Conservation (phyloP, 2,888 invertebrate genomes). For the Craniophora ligustri region DNA sequence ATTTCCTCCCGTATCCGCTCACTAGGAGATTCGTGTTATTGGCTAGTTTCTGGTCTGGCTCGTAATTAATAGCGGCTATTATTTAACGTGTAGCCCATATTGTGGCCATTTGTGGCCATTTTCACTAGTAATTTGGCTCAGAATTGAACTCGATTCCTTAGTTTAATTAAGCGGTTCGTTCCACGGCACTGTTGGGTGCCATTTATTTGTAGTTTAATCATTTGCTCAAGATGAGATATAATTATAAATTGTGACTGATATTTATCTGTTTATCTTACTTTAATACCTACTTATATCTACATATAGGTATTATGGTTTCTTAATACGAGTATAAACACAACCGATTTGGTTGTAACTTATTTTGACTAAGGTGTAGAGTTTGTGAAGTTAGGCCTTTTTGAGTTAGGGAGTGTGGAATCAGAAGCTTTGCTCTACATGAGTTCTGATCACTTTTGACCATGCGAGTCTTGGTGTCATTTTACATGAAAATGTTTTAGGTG, state of each 20-base stretch:
- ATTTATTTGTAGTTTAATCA: constrained; percentile 41
- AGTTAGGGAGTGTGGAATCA: no score
- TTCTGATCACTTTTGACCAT: no score
- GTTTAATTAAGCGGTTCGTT: constrained; percentile 45
- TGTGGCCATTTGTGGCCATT: constrained; percentile 49
- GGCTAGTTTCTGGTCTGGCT: constrained; percentile 48
- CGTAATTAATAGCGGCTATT: constrained; percentile 58
- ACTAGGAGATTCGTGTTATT: constrained; percentile 50
- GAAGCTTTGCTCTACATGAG: no score
- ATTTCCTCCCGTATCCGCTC: constrained; percentile 10
- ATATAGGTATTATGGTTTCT: no score
- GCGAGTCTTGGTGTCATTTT: no score
- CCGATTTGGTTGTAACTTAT: no score
- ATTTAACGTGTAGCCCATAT: constrained; percentile 54
- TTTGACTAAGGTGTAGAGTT: no score
- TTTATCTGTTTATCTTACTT: background rate
- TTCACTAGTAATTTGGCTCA: constrained; percentile 54
- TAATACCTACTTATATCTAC: no score
- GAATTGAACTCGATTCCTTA: constrained; percentile 53
- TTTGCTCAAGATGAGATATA: constrained; percentile 13
- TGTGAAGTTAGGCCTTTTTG: no score
- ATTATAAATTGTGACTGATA: constrained; percentile 18
- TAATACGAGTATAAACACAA: no score
- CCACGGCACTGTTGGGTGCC: constrained; percentile 15
- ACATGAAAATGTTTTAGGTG: no score